phyloP scores from a whole-genome alignment of 2,797 vertebrate genomes.

The Furcifer pardalis region DNA sequence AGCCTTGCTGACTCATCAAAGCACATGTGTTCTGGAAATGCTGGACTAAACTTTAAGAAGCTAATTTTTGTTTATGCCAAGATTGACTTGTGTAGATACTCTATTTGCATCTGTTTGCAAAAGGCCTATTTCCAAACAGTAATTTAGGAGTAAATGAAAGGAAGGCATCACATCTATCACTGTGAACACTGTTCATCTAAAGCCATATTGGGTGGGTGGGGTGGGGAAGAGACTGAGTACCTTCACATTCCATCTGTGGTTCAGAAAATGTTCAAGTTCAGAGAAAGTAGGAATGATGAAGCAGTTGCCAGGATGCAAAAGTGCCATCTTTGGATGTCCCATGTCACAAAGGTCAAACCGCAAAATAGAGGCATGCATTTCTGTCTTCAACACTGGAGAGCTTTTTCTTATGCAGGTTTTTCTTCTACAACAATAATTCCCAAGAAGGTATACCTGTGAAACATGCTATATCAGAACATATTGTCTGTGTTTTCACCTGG shows the following conservation, averaged over 20 bases:
- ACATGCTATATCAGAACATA: not conserved
- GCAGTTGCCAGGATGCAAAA: not conserved
- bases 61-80: constrained; percentile 19
- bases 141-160: constrained; percentile 18
- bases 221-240: not conserved
- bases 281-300: not conserved
- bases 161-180: not conserved
- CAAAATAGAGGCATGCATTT: not conserved
- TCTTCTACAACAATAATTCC: not conserved
- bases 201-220: not conserved
- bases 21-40: fast-evolving
- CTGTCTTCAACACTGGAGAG: not conserved
- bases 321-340: not conserved
- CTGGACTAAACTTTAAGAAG: not conserved
- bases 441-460: not conserved
- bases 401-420: not conserved
- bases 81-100: constrained; percentile 9
- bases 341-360: not conserved
- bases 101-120: constrained; percentile 1
- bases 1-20: constrained; percentile 39
- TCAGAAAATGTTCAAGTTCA: not conserved
- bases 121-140: not conserved
- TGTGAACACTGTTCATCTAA: constrained; percentile 22
- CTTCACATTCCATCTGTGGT: not conserved
- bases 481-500: not conserved